Percentiles rank a stretch among this genome's conserved stretches.
These are phyloP conservation scores for Aquatica leii DNA, from an alignment of 2,888 invertebrate species.

Conservation along the genomic window DNA sequence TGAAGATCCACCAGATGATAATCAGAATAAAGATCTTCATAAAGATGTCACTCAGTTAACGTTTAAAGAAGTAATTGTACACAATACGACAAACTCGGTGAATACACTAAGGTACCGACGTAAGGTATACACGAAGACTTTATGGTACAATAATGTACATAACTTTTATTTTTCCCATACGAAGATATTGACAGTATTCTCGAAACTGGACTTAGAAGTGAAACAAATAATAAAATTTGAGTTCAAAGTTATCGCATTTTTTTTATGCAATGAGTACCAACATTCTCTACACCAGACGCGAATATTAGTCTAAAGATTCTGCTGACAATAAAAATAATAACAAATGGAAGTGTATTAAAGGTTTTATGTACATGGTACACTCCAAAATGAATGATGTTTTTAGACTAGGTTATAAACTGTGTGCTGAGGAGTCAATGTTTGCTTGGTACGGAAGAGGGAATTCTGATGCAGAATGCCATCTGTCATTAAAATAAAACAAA, in stretches of 20 bases:
- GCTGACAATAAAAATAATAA: not conserved
- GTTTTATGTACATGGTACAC: not conserved
- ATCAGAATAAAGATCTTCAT: no score
- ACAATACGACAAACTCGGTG: no score
- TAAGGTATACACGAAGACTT: no score
- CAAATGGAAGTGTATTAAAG: not conserved
- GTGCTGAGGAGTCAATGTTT: constrained; percentile 25
- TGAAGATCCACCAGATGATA: no score
- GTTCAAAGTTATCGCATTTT: constrained; percentile 4
- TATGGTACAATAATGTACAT: no score
- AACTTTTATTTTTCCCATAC: constrained; percentile 1
- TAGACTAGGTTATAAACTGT: constrained; percentile 20
- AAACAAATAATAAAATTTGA: not conserved
- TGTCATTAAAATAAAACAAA: constrained; percentile 18
- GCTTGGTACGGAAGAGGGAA: constrained; percentile 26
- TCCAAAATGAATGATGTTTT: constrained; percentile 7
- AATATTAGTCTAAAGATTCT: not conserved
- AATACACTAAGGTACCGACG: no score
- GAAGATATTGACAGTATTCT: constrained; percentile 1
- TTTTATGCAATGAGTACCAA: constrained; percentile 2
- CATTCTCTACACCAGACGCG: not conserved
- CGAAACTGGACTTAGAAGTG: not conserved
- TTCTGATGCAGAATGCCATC: constrained; percentile 16
- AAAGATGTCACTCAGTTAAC: no score
- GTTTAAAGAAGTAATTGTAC: no score